Percentiles rank a stretch among this genome's conserved stretches.
phyloP scores from a whole-genome alignment of 2,113 vertebrate species.

The Amazona guildingii region DNA sequence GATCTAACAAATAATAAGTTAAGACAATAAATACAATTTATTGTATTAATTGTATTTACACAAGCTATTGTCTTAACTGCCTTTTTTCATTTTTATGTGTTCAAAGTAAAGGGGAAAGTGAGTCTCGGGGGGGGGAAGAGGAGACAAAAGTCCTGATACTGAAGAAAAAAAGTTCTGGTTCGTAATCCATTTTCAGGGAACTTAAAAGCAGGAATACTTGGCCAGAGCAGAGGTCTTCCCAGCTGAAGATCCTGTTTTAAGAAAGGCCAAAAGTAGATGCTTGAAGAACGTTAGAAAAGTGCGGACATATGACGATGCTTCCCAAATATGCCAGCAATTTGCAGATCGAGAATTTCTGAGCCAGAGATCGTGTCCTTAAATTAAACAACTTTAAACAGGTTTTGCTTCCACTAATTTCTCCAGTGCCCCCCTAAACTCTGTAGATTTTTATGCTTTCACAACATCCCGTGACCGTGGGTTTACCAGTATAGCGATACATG shows the following conservation, averaged over 20 bases:
- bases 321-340: conserved; percentile 10
- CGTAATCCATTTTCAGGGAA: background rate
- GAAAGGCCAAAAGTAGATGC: background rate
- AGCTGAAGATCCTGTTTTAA: background rate
- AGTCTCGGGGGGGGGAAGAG: background rate
- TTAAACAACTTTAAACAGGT: background rate
- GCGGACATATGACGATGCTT: background rate
- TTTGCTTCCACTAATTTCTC: background rate
- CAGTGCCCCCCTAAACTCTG: background rate
- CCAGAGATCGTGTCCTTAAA: background rate
- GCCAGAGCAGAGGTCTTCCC: background rate
- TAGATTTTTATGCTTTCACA: background rate
- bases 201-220: background rate
- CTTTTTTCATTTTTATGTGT: background rate
- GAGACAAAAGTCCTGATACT: background rate
- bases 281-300: background rate
- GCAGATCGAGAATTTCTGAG: background rate
- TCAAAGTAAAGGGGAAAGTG: background rate
- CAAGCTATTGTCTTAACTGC: background rate
- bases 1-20: background rate
- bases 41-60: background rate
- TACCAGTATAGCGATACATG: background rate
- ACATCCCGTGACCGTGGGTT: background rate
- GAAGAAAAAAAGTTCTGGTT: background rate
- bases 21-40: background rate